phyloP scores from a whole-genome alignment of 35 echinoderm and acorn worm genomes.

The Heliocidaris tuberculata region DNA sequence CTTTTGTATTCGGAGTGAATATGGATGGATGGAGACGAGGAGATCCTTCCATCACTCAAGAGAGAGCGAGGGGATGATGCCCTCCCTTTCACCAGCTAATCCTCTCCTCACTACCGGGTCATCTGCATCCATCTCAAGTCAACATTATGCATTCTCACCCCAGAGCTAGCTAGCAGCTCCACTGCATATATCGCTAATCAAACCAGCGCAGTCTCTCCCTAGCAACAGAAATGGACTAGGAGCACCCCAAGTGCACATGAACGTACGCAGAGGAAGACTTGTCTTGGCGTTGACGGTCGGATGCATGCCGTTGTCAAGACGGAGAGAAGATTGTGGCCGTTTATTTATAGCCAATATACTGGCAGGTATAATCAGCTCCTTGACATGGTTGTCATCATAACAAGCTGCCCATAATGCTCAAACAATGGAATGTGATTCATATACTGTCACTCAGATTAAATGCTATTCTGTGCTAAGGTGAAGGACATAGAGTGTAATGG shows the following conservation, averaged over 20 bases:
- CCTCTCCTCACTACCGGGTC: neutral
- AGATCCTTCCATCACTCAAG: neutral
- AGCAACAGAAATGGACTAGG: neutral
- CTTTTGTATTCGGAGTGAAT: neutral
- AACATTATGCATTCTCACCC: constrained; percentile 10
- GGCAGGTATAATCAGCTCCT: constrained; percentile 1
- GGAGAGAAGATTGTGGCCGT: neutral
- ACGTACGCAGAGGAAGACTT: neutral
- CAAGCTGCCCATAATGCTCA: neutral
- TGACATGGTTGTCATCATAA: constrained; percentile 10
- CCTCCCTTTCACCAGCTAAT: neutral
- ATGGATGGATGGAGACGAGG: neutral
- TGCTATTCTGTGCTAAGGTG: neutral
- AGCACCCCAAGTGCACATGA: neutral
- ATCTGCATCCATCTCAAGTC: neutral
- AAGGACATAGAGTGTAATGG: neutral
- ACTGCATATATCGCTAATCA: neutral
- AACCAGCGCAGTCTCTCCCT: neutral
- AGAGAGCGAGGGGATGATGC: neutral
- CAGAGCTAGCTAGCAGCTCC: neutral
- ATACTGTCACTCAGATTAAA: neutral
- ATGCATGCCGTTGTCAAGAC: neutral
- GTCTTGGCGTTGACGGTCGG: neutral
- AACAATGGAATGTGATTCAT: constrained; percentile 5
- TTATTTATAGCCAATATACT: neutral